Percentiles rank a stretch among this genome's conserved stretches.
Evolutionary conservation across 2,888 invertebrate species (phyloP).

Genomic region (Imbricaverruca yamaguchii): DNA sequence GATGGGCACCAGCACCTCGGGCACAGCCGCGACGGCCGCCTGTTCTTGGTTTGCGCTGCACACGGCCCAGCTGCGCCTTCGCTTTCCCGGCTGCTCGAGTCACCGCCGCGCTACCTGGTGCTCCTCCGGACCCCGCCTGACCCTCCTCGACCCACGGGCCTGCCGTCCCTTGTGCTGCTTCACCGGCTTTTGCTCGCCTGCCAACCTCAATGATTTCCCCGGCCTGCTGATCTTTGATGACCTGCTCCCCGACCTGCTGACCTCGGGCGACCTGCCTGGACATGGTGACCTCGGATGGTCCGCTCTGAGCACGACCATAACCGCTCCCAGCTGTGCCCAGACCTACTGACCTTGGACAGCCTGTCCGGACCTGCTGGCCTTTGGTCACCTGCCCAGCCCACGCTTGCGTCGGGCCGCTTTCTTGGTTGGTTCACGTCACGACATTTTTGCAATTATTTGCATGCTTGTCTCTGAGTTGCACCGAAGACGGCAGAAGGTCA

Average conservation of each 20-base stretch:
- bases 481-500: background rate
- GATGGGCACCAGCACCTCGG: background rate
- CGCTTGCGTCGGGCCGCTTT: conserved; percentile 1
- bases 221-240: too few species aligned
- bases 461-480: background rate
- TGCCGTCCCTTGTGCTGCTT: too few species aligned
- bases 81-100: background rate
- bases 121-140: background rate
- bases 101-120: background rate
- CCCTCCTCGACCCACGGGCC: background rate
- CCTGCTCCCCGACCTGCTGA: too few species aligned
- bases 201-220: too few species aligned
- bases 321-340: too few species aligned
- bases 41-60: background rate
- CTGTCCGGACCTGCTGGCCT: background rate
- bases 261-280: too few species aligned
- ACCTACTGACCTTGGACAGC: background rate
- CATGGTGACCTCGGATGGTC: too few species aligned
- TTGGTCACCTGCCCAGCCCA: background rate
- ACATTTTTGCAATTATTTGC: background rate
- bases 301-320: too few species aligned
- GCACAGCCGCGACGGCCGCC: background rate
- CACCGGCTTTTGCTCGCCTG: too few species aligned
- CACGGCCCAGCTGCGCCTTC: background rate
- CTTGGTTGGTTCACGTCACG: background rate